Conservation (phyloP, 2,113 vertebrate species). For the Cheirogaleus medius region DNA sequence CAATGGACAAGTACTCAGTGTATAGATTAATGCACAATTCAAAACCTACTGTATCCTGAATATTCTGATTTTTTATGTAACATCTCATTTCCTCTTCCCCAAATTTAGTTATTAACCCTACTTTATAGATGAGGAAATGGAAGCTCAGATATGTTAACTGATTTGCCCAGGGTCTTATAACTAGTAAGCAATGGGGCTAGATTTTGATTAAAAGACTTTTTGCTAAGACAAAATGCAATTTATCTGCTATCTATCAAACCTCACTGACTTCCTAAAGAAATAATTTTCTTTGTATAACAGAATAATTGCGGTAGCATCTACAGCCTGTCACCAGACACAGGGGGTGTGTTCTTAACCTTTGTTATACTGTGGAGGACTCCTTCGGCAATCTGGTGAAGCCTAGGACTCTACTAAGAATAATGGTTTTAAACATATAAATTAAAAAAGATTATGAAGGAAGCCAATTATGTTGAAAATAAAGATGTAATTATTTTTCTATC, state of each 20-base stretch:
- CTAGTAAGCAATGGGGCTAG: neutral
- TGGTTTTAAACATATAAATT: neutral
- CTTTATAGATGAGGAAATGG: neutral
- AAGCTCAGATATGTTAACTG: neutral
- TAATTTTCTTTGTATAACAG: neutral
- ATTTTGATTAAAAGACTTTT: conserved; percentile 17
- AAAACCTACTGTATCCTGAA: neutral
- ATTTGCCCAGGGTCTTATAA: neutral
- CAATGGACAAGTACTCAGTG: neutral
- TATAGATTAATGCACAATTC: neutral
- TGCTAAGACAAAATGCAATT: neutral
- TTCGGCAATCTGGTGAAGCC: neutral
- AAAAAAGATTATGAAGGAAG: neutral
- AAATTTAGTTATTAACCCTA: conserved; percentile 15
- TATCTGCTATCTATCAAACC: neutral
- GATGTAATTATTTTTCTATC: neutral
- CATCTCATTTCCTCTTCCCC: conserved; percentile 8
- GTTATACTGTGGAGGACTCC: neutral
- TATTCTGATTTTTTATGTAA: neutral
- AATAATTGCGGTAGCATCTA: neutral
- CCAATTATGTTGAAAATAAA: neutral
- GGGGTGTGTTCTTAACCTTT: neutral
- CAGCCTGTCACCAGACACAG: neutral
- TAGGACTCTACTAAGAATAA: neutral
- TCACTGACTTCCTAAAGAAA: neutral